Conservation (phyloP, 2,113 vertebrate species). For the Brachypteracias leptosomus region DNA sequence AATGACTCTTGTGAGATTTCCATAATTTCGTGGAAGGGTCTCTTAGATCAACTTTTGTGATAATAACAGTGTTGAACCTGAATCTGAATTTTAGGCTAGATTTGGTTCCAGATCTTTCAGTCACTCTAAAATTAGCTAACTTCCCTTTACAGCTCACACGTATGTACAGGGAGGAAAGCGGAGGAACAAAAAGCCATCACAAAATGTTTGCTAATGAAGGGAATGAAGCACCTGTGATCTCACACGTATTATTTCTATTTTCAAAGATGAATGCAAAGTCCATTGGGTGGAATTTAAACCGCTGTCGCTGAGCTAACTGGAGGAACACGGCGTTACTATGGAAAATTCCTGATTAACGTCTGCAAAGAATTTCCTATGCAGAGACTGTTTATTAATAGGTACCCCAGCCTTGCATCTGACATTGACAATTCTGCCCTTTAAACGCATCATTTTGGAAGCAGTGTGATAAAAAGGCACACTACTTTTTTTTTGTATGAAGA, state of each 20-base stretch:
- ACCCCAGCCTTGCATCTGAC: constrained; percentile 62
- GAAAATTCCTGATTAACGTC: constrained; percentile 76
- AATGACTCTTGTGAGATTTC: background rate
- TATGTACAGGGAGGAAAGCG: background rate
- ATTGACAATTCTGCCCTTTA: constrained; percentile 70
- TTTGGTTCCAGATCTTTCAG: constrained; percentile 28
- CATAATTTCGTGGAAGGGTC: background rate
- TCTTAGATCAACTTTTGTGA: background rate
- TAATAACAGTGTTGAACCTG: background rate
- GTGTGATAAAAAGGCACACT: constrained; percentile 45
- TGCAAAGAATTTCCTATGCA: constrained; percentile 69
- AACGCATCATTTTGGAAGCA: constrained; percentile 63
- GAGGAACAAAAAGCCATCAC: background rate
- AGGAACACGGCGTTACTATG: constrained; percentile 69
- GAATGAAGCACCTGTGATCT: constrained; percentile 51
- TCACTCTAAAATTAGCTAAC: constrained; percentile 34
- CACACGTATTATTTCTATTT: constrained; percentile 48
- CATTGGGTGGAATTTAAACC: constrained; percentile 66
- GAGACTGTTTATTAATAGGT: constrained; percentile 72
- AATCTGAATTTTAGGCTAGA: background rate
- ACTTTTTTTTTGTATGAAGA: background rate
- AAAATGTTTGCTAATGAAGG: constrained; percentile 24
- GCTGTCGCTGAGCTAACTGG: constrained; percentile 38
- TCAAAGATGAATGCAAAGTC: constrained; percentile 54
- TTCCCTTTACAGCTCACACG: background rate